Evolutionary conservation across 2,888 invertebrate species (phyloP).

Genomic region (Oligia strigilis): DNA sequence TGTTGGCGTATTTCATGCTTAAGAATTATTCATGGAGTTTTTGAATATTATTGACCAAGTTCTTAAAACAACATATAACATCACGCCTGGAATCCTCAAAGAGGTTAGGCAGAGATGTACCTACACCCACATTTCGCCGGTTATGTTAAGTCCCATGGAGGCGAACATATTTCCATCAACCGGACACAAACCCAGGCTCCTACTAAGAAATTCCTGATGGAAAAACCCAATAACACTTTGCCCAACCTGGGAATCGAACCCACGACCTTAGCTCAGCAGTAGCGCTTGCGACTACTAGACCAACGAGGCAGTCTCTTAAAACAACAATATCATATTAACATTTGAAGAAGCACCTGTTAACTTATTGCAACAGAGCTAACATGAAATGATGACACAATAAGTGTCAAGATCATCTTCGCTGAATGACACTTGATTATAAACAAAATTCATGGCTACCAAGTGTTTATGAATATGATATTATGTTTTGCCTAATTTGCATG

Average conservation of each 20-base stretch:
- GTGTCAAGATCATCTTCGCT: conserved; percentile 43
- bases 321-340: conserved; percentile 10
- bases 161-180: background rate
- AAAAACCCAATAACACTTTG: too few relatives aligned
- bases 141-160: background rate
- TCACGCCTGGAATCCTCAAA: background rate
- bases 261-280: too few relatives aligned
- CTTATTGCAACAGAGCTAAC: conserved; percentile 30
- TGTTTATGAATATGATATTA: conserved; percentile 33
- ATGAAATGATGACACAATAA: conserved; percentile 22
- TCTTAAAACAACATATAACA: conserved; percentile 6
- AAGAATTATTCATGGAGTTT: background rate
- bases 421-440: conserved; percentile 48
- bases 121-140: background rate
- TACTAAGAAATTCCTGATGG: background rate
- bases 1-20: background rate
- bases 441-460: conserved; percentile 28
- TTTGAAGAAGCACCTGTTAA: conserved; percentile 14
- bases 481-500: conserved; percentile 31
- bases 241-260: too few relatives aligned
- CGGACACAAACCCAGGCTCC: background rate
- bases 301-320: background rate
- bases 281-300: background rate
- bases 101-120: background rate
- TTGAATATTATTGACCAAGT: background rate